Evolutionary conservation across 2,797 vertebrate species (phyloP), one percentile per base, ranked within the genome.

Genomic region (Dicrostonyx torquatus): DNA sequence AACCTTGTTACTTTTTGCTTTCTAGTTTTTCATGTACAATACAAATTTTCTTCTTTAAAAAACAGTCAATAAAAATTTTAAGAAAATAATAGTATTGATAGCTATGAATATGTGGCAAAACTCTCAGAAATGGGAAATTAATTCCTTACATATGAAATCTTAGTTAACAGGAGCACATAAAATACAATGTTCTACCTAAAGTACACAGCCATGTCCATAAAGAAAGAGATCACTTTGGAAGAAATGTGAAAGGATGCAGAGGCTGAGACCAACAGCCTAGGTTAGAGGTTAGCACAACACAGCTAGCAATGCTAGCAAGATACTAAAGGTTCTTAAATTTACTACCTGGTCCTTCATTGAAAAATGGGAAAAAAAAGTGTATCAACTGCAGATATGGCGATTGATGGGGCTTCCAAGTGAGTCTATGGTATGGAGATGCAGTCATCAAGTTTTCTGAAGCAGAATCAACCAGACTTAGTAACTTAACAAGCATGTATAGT

Each of bases 391-490:
- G 4, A 48, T 86, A 91, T 58, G 29, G 87, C 11, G 70, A 89
- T 1, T 55, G 53, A 64, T 60, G 20, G 58, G 76, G 50, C 29
- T 91, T 24, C 29, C 24, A 55, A 58, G 2, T 78, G 34, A 87
- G 58, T 76, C 34, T 62, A 9, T 37, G 55, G 26, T 26, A n/a
- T 40, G 17, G 86, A 26, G n/a, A 22, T 60, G 66, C 91, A 94
- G 29, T 48, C 13, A 87, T 34, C 15, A 82, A 76, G 70, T 20
- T 60, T 82, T 82, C 29, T 48, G 90, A 94, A 87, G 92, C 50
- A 93, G 55, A 90, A 73, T 66, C 62, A 94, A 9, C 2, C 93
- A 64, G n/a, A 93, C 53, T 60, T 89, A 68, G 66, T 89, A 64
- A 64, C 62, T 29, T 64, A 29, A 9, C 62, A 64, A 64, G 24